Conservation (phyloP, 2,888 invertebrate genomes). For the Sinhomidia bicolor region DNA sequence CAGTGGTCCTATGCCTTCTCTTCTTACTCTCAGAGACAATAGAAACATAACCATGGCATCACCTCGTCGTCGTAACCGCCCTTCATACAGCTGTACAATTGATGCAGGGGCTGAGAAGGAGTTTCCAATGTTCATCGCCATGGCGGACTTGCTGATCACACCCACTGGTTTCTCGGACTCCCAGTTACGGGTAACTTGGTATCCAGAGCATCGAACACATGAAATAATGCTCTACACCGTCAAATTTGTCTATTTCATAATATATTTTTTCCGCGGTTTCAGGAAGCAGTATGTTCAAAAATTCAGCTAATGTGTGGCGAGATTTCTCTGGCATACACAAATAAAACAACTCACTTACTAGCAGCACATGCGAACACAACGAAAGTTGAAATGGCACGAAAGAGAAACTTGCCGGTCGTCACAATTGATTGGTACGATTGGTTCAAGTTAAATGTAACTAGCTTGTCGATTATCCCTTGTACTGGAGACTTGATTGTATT, state of each 20-base stretch:
- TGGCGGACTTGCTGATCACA: constrained; percentile 41
- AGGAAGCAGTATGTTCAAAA: constrained; percentile 25
- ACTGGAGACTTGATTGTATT: too few relatives aligned
- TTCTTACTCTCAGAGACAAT: too few relatives aligned
- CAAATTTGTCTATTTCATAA: too few relatives aligned
- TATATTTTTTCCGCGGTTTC: too few relatives aligned
- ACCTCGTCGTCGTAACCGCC: neutral
- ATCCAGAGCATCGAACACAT: too few relatives aligned
- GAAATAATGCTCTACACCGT: too few relatives aligned
- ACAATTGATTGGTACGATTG: constrained; percentile 47
- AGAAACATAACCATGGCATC: too few relatives aligned
- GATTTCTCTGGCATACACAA: neutral
- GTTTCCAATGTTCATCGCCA: constrained; percentile 58
- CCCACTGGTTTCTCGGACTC: constrained; percentile 42
- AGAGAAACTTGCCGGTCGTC: constrained; percentile 33
- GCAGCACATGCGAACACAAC: constrained; percentile 61
- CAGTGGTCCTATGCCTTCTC: too few relatives aligned
- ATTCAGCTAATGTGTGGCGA: constrained; percentile 54
- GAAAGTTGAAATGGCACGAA: constrained; percentile 37
- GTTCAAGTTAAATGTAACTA: neutral
- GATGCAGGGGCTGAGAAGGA: constrained; percentile 32
- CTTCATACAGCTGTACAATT: neutral
- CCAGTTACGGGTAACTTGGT: neutral
- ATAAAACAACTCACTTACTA: constrained; percentile 52
- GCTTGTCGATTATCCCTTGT: too few relatives aligned